Evolutionary conservation across 2,888 invertebrate species (phyloP).

Genomic region (Aphrophora alni): DNA sequence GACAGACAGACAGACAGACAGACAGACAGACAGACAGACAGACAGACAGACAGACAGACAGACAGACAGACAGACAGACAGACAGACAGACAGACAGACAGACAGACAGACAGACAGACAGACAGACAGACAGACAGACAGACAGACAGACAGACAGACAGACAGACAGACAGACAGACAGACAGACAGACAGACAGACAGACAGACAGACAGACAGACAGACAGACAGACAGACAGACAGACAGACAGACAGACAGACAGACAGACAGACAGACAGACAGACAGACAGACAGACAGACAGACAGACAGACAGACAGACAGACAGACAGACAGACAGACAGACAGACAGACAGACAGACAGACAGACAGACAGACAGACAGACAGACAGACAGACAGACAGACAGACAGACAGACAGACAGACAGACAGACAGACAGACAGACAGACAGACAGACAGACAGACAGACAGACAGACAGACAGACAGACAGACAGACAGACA

Average conservation of each 20-base stretch:
- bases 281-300: background rate
- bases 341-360: background rate
- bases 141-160: background rate
- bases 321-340: conserved; percentile 7
- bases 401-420: conserved; percentile 7
- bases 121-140: conserved; percentile 7
- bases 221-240: conserved; percentile 7
- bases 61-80: background rate
- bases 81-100: background rate
- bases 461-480: background rate
- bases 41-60: background rate
- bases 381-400: background rate
- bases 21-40: conserved; percentile 7
- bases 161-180: background rate
- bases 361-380: background rate
- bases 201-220: conserved; percentile 7
- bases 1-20: background rate
- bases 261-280: background rate
- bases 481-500: background rate
- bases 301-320: conserved; percentile 7
- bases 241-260: background rate
- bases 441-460: background rate
- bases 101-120: conserved; percentile 2
- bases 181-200: background rate
- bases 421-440: conserved; percentile 4